Percentiles rank a stretch among this genome's conserved stretches.
Conservation (phyloP, 2,888 invertebrate genomes). For the Tetropium fuscum region DNA sequence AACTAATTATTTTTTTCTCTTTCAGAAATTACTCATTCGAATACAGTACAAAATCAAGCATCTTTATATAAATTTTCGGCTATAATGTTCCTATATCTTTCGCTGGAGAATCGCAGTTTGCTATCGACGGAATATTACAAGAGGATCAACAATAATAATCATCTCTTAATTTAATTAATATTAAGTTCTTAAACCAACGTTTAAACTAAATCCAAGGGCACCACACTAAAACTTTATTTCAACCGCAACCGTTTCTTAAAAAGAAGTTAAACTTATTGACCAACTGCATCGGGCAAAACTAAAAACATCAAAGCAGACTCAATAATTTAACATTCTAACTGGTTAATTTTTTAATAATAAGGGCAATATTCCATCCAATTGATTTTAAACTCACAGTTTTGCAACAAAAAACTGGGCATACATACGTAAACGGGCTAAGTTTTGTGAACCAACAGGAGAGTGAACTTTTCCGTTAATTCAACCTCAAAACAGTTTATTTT, state of each 20-base stretch:
- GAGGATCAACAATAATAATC: slow-evolving; percentile 50
- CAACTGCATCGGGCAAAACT: slow-evolving; percentile 59
- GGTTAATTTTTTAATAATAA: slow-evolving; percentile 43
- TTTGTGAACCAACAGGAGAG: slow-evolving; percentile 48
- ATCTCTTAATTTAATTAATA: slow-evolving; percentile 39
- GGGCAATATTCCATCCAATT: slow-evolving; percentile 51
- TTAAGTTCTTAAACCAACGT: slow-evolving; percentile 34
- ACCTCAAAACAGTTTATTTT: slow-evolving; percentile 37
- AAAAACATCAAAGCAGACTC: slow-evolving; percentile 57
- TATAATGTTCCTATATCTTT: slow-evolving; percentile 54
- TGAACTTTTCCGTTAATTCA: slow-evolving; percentile 43
- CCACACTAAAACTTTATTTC: slow-evolving; percentile 40
- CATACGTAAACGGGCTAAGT: slow-evolving; percentile 56
- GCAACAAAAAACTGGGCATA: slow-evolving; percentile 53
- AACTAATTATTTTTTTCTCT: slow-evolving; percentile 32
- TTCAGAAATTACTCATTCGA: slow-evolving; percentile 56
- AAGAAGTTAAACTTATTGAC: slow-evolving; percentile 55
- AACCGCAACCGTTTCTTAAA: slow-evolving; percentile 28
- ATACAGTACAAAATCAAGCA: slow-evolving; percentile 61
- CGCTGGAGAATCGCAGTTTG: slow-evolving; percentile 58
- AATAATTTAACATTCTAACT: slow-evolving; percentile 54
- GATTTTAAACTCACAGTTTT: slow-evolving; percentile 46
- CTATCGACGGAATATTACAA: slow-evolving; percentile 55
- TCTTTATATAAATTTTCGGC: slow-evolving; percentile 57
- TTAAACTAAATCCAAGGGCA: slow-evolving; percentile 49